Conservation (phyloP, 30 jellyfish, hydroid and myxozoan species). For the Turritopsis dohrnii region DNA sequence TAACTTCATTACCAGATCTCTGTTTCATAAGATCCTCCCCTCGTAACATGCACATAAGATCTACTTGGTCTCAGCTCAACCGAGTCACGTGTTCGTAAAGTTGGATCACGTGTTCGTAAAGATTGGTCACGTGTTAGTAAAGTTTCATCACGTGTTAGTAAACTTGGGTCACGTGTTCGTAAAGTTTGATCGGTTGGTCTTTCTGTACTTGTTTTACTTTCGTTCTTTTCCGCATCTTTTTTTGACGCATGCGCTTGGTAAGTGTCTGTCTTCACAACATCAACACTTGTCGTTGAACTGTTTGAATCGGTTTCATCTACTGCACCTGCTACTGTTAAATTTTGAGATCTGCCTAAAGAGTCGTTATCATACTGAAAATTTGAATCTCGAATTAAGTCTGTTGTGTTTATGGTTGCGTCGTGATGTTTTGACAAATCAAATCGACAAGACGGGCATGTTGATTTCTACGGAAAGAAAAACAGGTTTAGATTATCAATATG, state of each 20-base stretch:
- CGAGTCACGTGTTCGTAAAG: neutral
- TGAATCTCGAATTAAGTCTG: neutral
- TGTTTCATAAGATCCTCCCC: neutral
- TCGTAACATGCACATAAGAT: neutral
- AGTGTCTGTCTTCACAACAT: neutral
- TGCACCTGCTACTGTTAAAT: neutral
- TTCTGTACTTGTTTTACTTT: neutral
- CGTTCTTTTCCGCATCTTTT: neutral
- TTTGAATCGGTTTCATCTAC: neutral
- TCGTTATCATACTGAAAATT: neutral
- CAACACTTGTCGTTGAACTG: neutral
- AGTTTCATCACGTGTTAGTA: too few species aligned
- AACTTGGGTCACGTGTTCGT: neutral
- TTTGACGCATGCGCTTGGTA: neutral
- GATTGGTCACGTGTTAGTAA: too few species aligned
- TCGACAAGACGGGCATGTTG: constrained; percentile 40
- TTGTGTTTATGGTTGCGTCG: neutral
- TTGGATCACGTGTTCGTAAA: too few species aligned
- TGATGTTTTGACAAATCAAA: constrained; percentile 2
- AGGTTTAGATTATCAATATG: neutral
- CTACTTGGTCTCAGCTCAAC: neutral
- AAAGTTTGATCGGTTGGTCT: neutral
- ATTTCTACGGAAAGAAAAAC: constrained; percentile 16
- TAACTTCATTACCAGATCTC: neutral
- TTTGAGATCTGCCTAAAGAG: neutral